Base-by-base conservation (phyloP, 1,140 invertebrate genomes). In the Copidosoma floridanum region DNA sequence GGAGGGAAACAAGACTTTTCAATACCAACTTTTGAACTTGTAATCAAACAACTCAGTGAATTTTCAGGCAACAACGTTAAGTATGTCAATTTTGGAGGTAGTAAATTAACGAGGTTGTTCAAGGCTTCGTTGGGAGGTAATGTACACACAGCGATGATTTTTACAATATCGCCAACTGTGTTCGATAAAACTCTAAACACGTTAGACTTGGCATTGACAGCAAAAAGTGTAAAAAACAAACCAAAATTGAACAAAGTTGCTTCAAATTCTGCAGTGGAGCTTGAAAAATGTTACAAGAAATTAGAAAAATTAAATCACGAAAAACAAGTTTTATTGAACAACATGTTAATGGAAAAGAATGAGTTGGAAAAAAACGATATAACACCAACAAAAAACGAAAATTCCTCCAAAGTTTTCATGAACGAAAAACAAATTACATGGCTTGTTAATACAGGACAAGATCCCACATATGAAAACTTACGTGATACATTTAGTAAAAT, bases 111-210 rank as follows among this genome's bases (percentile, higher is more conserved):
- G 0, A 81, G 90, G 43, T 85, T 93, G 18, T 74, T 93, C 8
- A 85, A 90, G 70, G 85, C 86, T 63, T 91, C 91, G 0, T 77
- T 94, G 8, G 89, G 89, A 29, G 92, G 91, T 1, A 93, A 93
- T 78, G 86, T 90, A 0, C 86, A 86, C 65, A 93, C 91, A 1
- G 83, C 86, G 35, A 89, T 94, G 40, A 89, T 94, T 40, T 89
- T 87, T 65, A 86, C 86, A 1, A 80, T 91, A 12, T 89, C 88
- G 0, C 85, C 88, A 2, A 84, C 84, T 0, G 79, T 80, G n/a
- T 47, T 86, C 11, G 87, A 90, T 16, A 86, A 90, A 74, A 89
- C 88, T 2, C 75, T 81, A 32, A 88, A 86, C 0, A 91, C 89
- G 0, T 71, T 90, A 51, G 82, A 29, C 27, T 87, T 87, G 68